Conservation (phyloP, 2,888 invertebrate genomes). For the Gnatocerus cornutus region DNA sequence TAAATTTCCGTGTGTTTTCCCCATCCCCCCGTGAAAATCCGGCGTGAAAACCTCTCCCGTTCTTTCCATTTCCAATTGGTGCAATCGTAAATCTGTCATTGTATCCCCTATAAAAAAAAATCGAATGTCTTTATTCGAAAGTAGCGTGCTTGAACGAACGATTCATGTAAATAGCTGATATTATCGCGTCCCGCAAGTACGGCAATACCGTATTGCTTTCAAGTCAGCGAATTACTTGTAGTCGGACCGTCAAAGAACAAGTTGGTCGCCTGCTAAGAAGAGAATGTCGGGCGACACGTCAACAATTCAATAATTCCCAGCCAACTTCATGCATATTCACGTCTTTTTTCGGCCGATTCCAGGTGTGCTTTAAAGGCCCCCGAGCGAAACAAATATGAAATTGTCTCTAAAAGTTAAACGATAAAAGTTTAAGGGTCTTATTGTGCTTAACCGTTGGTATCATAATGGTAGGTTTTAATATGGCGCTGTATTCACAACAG, state of each 20-base stretch:
- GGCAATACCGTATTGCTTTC: constrained; percentile 41
- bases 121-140: constrained; percentile 45
- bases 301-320: constrained; percentile 17
- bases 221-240: constrained; percentile 26
- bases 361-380: constrained; percentile 20
- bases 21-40: background rate
- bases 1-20: background rate
- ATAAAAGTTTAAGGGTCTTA: constrained; percentile 51
- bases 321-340: constrained; percentile 8
- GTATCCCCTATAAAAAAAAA: constrained; percentile 31
- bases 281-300: constrained; percentile 17
- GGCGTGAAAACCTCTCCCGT: background rate
- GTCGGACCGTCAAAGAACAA: constrained; percentile 13
- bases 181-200: constrained; percentile 39
- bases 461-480: constrained; percentile 55
- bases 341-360: constrained; percentile 10
- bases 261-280: constrained; percentile 32
- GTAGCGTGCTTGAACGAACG: constrained; percentile 39
- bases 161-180: constrained; percentile 45
- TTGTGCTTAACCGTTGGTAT: constrained; percentile 51
- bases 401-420: constrained; percentile 48
- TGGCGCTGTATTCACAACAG: constrained; percentile 53
- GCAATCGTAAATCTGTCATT: constrained; percentile 40
- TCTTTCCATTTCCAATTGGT: constrained; percentile 15
- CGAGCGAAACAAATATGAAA: constrained; percentile 45